These are phyloP conservation scores for Aleiodes testaceus DNA, from an alignment of 2,888 invertebrate species.

Conservation along the genomic window DNA sequence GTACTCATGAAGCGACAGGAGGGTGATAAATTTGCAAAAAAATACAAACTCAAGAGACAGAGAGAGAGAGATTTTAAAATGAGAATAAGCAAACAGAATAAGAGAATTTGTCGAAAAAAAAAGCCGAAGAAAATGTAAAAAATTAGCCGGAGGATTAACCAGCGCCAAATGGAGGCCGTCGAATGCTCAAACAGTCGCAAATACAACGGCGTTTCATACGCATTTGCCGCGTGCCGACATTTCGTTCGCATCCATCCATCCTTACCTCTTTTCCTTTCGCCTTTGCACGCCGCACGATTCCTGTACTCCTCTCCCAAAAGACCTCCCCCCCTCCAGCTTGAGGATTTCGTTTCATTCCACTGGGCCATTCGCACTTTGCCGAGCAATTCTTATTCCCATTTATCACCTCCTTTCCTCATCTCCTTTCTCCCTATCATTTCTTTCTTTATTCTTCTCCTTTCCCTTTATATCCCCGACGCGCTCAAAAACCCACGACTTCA, in stretches of 20 bases:
- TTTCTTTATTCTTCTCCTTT: slow-evolving; percentile 43
- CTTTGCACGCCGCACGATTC: slow-evolving; percentile 17
- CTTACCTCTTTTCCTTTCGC: slow-evolving; percentile 42
- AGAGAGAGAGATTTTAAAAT: background rate
- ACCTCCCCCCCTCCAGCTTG: background rate
- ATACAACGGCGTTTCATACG: slow-evolving; percentile 36
- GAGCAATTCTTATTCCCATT: slow-evolving; percentile 70
- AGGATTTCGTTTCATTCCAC: slow-evolving; percentile 51
- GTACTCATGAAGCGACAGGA: slow-evolving; percentile 5
- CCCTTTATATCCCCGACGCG: slow-evolving; percentile 44
- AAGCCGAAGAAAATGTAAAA: background rate
- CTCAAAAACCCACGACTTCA: slow-evolving; percentile 62
- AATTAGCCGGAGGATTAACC: slow-evolving; percentile 27
- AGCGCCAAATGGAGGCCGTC: slow-evolving; percentile 29
- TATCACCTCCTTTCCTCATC: slow-evolving; percentile 65
- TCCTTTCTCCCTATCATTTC: slow-evolving; percentile 32
- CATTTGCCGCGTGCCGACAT: slow-evolving; percentile 42
- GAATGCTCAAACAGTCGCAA: slow-evolving; percentile 16
- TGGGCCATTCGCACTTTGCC: slow-evolving; percentile 68
- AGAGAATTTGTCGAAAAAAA: slow-evolving; percentile 2
- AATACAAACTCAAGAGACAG: slow-evolving; percentile 13
- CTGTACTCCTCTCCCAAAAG: slow-evolving; percentile 11
- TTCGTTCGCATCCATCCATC: slow-evolving; percentile 52
- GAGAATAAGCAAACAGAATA: slow-evolving; percentile 2
- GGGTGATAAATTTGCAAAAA: slow-evolving; percentile 34